Conservation (phyloP, 2,797 vertebrate species). For the Spea hammondii region DNA sequence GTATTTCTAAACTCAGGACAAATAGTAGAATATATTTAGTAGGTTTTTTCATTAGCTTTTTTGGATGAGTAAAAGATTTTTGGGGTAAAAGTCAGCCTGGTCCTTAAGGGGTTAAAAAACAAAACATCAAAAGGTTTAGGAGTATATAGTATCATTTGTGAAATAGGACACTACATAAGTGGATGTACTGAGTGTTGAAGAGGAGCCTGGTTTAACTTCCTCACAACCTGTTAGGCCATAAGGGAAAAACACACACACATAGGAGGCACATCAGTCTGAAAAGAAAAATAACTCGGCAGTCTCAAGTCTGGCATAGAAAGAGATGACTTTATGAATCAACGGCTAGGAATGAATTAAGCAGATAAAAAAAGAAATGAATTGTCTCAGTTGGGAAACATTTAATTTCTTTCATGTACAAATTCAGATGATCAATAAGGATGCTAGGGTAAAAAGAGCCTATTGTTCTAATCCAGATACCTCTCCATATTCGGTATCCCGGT, state of each 20-base stretch:
- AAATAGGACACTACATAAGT: constrained; percentile 14
- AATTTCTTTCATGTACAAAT: background rate
- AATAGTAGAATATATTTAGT: too few species aligned
- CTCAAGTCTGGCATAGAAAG: background rate
- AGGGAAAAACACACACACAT: constrained; percentile 30
- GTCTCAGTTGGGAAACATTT: background rate
- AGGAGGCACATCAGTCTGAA: constrained; percentile 19
- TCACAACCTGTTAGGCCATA: constrained; percentile 22
- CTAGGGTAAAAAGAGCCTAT: too few species aligned
- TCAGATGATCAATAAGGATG: too few species aligned
- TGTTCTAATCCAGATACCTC: too few species aligned
- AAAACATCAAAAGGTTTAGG: too few species aligned
- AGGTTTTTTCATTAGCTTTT: too few species aligned
- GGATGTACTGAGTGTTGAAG: constrained; percentile 7
- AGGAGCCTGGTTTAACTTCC: constrained; percentile 22
- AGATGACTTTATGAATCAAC: background rate
- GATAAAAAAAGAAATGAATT: background rate
- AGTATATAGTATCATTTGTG: too few species aligned
- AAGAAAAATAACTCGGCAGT: background rate
- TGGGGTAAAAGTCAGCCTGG: too few species aligned
- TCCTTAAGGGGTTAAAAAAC: too few species aligned
- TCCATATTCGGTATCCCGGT: too few species aligned
- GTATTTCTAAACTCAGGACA: too few species aligned
- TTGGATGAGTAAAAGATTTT: too few species aligned
- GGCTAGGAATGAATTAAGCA: background rate